phyloP scores from a whole-genome alignment of 1,140 invertebrate genomes.

The Pachyrhynchus sulphureomaculatus region DNA sequence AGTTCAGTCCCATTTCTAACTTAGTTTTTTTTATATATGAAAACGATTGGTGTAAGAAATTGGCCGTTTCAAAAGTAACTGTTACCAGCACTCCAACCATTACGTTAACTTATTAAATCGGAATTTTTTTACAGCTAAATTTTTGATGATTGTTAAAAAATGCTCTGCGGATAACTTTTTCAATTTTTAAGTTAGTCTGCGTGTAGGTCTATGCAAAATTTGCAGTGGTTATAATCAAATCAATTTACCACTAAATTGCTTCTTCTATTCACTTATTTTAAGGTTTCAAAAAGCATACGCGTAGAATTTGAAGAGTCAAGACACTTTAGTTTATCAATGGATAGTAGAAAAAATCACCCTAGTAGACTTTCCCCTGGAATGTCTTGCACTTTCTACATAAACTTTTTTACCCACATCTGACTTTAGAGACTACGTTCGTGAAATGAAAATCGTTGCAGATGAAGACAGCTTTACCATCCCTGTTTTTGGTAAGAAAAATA shows the following conservation, averaged over 20 bases:
- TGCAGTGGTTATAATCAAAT: no score
- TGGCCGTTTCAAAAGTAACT: no score
- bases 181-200: no score
- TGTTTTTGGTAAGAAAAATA: slow-evolving; percentile 48
- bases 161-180: no score
- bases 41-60: no score
- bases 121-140: no score
- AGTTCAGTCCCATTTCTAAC: no score
- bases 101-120: no score
- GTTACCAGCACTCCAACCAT: no score
- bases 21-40: no score
- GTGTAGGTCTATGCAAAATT: no score
- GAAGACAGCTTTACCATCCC: slow-evolving; percentile 43
- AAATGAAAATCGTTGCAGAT: neutral
- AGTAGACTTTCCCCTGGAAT: slow-evolving; percentile 53
- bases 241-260: neutral
- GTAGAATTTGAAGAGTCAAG: slow-evolving; percentile 37
- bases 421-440: slow-evolving; percentile 48
- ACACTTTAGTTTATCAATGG: slow-evolving; percentile 46
- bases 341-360: slow-evolving; percentile 31
- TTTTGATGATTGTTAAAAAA: no score
- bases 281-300: slow-evolving; percentile 47
- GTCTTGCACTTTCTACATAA: slow-evolving; percentile 38
- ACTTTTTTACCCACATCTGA: slow-evolving; percentile 50
- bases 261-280: slow-evolving; percentile 8